phyloP scores from a whole-genome alignment of 2,797 vertebrate genomes.

The Poecilia wingei region DNA sequence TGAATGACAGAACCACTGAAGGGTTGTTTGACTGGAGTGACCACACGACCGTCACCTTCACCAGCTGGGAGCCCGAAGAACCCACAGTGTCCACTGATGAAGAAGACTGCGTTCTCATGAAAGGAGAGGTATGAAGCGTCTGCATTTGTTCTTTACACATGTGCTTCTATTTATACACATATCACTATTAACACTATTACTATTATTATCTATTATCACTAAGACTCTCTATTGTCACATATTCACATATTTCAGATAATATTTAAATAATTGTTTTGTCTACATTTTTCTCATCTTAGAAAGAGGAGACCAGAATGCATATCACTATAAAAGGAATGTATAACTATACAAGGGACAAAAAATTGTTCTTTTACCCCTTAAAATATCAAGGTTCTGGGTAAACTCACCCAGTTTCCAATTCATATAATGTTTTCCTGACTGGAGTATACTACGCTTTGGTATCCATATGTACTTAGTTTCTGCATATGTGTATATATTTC shows the following conservation, averaged over 20 bases:
- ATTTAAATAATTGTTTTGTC: not conserved
- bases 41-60: conserved; percentile 84
- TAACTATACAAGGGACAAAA: not conserved
- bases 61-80: conserved; percentile 87
- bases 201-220: not conserved
- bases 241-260: not conserved
- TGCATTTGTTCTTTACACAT: not conserved
- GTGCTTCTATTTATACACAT: no score
- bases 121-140: conserved; percentile 82
- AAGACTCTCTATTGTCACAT: not conserved
- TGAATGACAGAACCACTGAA: conserved; percentile 88
- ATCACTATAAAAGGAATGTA: not conserved
- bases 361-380: not conserved
- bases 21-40: conserved; percentile 95
- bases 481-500: not conserved
- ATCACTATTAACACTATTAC: not conserved
- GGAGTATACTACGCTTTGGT: not conserved
- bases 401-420: not conserved
- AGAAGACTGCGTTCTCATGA: conserved; percentile 91
- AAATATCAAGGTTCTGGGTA: not conserved
- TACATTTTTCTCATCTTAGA: not conserved
- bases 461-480: not conserved
- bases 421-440: not conserved
- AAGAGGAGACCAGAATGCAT: not conserved
- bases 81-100: conserved; percentile 77